Conservation (phyloP, 2,113 vertebrate species). For the Eretmodus cyanostictus region DNA sequence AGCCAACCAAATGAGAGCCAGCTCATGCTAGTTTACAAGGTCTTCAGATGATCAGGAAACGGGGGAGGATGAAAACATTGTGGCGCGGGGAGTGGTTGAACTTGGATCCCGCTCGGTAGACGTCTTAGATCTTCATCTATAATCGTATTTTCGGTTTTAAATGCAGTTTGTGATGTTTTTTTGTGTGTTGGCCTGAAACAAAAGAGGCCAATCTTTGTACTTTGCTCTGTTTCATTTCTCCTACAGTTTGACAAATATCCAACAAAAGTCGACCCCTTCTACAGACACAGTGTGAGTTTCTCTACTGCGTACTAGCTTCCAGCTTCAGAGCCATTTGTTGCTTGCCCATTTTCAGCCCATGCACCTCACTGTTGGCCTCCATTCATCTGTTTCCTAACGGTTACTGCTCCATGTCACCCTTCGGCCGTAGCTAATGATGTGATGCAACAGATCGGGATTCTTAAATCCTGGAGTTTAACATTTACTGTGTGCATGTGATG, state of each 20-base stretch:
- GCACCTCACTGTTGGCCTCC: background rate
- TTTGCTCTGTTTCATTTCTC: slow-evolving; percentile 78
- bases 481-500: background rate
- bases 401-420: slow-evolving; percentile 1
- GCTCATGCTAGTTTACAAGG: slow-evolving; percentile 36
- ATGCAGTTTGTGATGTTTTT: background rate
- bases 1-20: slow-evolving; percentile 39
- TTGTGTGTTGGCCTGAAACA: background rate
- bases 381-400: slow-evolving; percentile 2
- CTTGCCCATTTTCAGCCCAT: background rate
- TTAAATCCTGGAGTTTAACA: background rate
- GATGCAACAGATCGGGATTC: background rate
- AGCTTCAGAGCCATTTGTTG: background rate
- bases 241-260: slow-evolving; percentile 99
- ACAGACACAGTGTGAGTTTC: slow-evolving; percentile 98
- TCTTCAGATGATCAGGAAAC: slow-evolving; percentile 23
- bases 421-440: background rate
- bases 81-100: background rate
- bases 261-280: slow-evolving; percentile 99
- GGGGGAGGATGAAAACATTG: slow-evolving; percentile 9
- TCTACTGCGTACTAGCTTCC: background rate
- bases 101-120: background rate
- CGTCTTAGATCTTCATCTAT: background rate
- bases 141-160: background rate
- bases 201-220: slow-evolving; percentile 56